A percentile compares a stretch with the other conserved stretches of the same genome.
Evolutionary conservation across 2,113 vertebrate genomes (phyloP).

Genomic region (Uria lomvia): DNA sequence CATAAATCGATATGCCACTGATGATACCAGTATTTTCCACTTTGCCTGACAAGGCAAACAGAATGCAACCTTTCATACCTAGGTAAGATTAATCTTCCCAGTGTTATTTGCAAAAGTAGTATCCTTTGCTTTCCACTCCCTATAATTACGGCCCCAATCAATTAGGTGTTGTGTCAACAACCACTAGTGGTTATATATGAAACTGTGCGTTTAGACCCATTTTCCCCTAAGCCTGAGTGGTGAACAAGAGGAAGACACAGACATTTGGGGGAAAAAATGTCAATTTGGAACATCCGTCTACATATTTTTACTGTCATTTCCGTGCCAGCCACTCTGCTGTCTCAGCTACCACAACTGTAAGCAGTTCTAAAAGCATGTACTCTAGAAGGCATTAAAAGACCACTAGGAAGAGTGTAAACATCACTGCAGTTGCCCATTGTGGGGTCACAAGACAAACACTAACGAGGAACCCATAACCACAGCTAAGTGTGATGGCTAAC

Average conservation of each 20-base stretch:
- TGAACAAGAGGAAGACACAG: neutral
- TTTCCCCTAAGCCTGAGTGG: neutral
- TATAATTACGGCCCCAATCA: neutral
- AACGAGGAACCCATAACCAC: neutral
- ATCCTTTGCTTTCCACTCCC: neutral
- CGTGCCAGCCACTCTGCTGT: neutral
- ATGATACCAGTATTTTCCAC: neutral
- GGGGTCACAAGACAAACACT: neutral
- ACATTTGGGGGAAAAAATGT: neutral
- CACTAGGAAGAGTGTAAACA: neutral
- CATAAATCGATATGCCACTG: neutral
- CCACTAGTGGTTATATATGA: neutral
- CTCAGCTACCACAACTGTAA: rapidly evolving
- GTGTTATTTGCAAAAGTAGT: neutral
- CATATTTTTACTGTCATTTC: neutral
- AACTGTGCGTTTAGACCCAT: rapidly evolving
- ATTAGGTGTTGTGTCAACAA: neutral
- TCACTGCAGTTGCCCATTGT: neutral
- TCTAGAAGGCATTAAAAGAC: neutral
- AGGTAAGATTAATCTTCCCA: neutral
- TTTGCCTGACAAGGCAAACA: neutral
- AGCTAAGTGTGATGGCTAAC: neutral
- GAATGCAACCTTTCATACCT: neutral
- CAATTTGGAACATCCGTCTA: neutral
- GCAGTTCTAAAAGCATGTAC: neutral